Evolutionary conservation across 2,888 invertebrate genomes (phyloP).

Genomic region (Ophonus ardosiacus): DNA sequence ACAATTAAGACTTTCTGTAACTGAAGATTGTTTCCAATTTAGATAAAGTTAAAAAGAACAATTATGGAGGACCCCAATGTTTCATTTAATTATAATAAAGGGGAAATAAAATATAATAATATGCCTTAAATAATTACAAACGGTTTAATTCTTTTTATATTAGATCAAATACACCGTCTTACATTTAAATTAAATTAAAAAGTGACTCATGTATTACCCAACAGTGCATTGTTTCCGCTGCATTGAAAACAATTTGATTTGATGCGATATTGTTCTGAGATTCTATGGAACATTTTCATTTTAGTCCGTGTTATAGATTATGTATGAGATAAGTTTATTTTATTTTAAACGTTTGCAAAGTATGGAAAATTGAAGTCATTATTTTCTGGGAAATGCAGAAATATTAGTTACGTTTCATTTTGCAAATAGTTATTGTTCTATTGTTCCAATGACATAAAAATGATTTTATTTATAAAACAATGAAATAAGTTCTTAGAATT

Average conservation of each 20-base stretch:
- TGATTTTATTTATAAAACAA: not conserved
- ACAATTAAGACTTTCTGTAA: no score
- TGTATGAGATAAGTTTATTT: conserved; percentile 1
- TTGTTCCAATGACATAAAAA: not conserved
- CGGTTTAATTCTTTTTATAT: conserved; percentile 2
- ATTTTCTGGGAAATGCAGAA: not conserved
- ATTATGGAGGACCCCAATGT: no score
- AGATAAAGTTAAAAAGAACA: no score
- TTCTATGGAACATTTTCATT: not conserved
- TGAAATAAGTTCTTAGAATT: not conserved
- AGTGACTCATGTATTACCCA: conserved; percentile 27
- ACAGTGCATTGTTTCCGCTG: conserved; percentile 40
- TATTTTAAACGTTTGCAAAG: not conserved
- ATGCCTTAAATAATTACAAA: not conserved
- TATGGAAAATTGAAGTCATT: not conserved
- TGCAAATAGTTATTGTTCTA: not conserved
- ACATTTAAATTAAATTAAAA: not conserved
- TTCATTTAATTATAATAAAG: no score
- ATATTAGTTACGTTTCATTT: not conserved
- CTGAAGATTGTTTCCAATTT: no score
- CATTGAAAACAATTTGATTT: conserved; percentile 29
- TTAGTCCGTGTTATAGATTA: conserved; percentile 25
- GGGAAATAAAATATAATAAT: not conserved
- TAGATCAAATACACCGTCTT: conserved; percentile 11
- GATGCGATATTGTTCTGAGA: conserved; percentile 29